A percentile compares a stretch with the other conserved stretches of the same genome.
Evolutionary conservation across 2,113 vertebrate species (phyloP).

Genomic region (Pteropus alecto): DNA sequence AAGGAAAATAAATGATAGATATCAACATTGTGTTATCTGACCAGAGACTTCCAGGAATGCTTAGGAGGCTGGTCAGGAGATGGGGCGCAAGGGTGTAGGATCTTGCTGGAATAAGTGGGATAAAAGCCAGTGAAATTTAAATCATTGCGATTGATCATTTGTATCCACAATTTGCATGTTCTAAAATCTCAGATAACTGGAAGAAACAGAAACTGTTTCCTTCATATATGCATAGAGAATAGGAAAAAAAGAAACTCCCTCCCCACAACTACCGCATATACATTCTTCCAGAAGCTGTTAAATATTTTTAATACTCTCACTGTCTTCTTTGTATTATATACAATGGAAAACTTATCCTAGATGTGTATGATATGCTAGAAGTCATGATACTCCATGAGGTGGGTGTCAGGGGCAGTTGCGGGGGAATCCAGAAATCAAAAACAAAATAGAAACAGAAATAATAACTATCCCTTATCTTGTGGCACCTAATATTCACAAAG

Average conservation of each 20-base stretch:
- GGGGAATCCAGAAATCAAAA: background rate
- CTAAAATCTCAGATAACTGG: conserved; percentile 18
- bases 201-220: background rate
- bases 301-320: background rate
- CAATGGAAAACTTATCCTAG: background rate
- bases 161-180: background rate
- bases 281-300: conserved; percentile 11
- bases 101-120: background rate
- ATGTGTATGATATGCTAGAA: background rate
- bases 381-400: background rate
- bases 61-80: background rate
- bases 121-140: background rate
- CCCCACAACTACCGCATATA: background rate
- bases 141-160: background rate
- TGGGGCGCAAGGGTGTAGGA: background rate
- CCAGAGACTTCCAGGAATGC: background rate
- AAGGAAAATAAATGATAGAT: background rate
- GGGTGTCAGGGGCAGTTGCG: background rate
- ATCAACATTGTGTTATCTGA: background rate
- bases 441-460: conserved; percentile 20
- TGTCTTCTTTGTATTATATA: background rate
- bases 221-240: background rate
- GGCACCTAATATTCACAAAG: background rate
- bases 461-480: background rate
- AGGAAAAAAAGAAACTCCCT: background rate